These are phyloP conservation scores for Ochotona princeps DNA, from an alignment of 2,113 vertebrate genomes.

Conservation along the genomic window DNA sequence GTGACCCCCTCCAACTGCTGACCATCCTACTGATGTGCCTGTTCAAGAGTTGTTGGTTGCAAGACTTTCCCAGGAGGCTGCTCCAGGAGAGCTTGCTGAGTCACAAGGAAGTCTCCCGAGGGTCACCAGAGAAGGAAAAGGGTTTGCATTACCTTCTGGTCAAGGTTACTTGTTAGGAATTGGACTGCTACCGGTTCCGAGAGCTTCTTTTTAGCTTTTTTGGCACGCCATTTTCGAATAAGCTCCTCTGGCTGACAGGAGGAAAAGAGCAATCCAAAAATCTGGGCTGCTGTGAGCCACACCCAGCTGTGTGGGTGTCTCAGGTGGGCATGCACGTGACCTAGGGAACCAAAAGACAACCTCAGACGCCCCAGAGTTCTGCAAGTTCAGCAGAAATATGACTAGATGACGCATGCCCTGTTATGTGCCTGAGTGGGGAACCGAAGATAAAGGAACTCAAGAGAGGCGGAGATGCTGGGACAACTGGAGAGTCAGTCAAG, in stretches of 20 bases:
- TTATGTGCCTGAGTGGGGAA: neutral
- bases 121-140: neutral
- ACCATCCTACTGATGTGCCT: neutral
- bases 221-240: slow-evolving; percentile 85
- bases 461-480: neutral
- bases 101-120: neutral
- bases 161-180: slow-evolving; percentile 89
- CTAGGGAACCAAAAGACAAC: slow-evolving; percentile 77
- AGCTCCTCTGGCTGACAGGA: slow-evolving; percentile 92
- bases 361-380: neutral
- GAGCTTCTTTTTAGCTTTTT: slow-evolving; percentile 71
- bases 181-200: slow-evolving; percentile 76
- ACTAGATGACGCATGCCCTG: accelerated
- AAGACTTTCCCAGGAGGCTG: neutral
- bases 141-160: slow-evolving; percentile 89
- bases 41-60: neutral
- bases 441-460: neutral
- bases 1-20: neutral
- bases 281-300: slow-evolving; percentile 95
- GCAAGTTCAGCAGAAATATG: neutral
- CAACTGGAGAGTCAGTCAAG: neutral
- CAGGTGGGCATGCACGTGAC: slow-evolving; percentile 92
- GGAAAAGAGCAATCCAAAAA: slow-evolving; percentile 96
- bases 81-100: neutral
- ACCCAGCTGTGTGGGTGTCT: slow-evolving; percentile 97